Conservation (phyloP, 1,140 invertebrate species). For the Pygmarrhopalites habei region DNA sequence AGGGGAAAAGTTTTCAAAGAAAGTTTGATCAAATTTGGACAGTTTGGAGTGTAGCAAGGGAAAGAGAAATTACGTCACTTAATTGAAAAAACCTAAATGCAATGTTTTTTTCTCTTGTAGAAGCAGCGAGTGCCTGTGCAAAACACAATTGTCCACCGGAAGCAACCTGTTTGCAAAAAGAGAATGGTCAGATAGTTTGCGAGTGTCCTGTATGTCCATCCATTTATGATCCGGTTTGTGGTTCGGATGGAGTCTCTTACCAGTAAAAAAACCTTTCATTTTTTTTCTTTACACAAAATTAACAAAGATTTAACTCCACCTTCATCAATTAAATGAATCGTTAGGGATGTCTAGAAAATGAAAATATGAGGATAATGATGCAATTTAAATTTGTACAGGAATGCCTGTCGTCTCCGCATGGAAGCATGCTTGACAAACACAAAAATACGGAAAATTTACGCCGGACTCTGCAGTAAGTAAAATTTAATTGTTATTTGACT, state of each 20-base stretch:
- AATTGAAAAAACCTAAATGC: background rate
- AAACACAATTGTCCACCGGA: constrained; percentile 64
- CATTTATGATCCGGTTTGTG: constrained; percentile 65
- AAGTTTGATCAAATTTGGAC: background rate
- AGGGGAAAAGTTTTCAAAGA: background rate
- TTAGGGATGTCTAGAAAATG: too few relatives aligned
- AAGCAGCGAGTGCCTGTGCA: constrained; percentile 57
- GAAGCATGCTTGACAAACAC: constrained; percentile 56
- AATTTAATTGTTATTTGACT: too few relatives aligned
- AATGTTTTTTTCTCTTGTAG: constrained; percentile 41
- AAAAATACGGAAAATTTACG: constrained; percentile 61
- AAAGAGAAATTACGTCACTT: too few relatives aligned
- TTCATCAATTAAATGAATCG: too few relatives aligned
- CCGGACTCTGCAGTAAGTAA: constrained; percentile 73
- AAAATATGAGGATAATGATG: too few relatives aligned
- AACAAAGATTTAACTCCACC: too few relatives aligned
- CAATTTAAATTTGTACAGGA: constrained; percentile 41
- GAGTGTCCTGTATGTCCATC: constrained; percentile 77
- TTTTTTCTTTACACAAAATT: too few relatives aligned
- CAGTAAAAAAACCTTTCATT: too few relatives aligned
- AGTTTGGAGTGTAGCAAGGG: background rate
- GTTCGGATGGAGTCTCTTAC: constrained; percentile 71
- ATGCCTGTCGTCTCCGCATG: constrained; percentile 71
- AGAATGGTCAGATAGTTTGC: constrained; percentile 58
- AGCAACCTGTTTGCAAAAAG: constrained; percentile 64